Evolutionary conservation across 2,888 invertebrate genomes (phyloP).

Genomic region (Pimpla rufipes): DNA sequence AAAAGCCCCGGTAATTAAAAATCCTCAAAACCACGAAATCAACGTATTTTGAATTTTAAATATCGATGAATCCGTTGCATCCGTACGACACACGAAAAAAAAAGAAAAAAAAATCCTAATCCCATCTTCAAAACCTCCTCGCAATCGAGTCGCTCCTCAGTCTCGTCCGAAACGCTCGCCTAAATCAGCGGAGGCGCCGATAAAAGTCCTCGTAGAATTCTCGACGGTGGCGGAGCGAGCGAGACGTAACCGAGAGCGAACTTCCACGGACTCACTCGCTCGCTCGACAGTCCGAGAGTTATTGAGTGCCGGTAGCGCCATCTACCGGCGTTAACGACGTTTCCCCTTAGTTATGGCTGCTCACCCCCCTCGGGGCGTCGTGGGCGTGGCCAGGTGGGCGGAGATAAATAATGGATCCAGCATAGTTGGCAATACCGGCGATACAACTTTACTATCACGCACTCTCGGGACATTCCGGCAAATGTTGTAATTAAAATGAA

Average conservation of each 20-base stretch:
- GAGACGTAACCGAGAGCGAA: constrained; percentile 23
- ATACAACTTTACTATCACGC: constrained; percentile 62
- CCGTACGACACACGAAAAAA: no score
- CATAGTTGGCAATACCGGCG: constrained; percentile 62
- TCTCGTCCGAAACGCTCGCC: constrained; percentile 66
- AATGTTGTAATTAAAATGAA: constrained; percentile 61
- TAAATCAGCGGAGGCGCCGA: constrained; percentile 75
- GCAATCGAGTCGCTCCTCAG: constrained; percentile 19
- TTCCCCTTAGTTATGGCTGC: constrained; percentile 84
- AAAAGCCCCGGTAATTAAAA: not conserved
- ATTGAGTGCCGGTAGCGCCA: constrained; percentile 81
- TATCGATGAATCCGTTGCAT: no score
- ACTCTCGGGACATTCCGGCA: constrained; percentile 46
- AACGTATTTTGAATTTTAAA: no score
- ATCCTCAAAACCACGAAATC: no score
- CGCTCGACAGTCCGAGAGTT: constrained; percentile 61
- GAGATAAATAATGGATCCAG: constrained; percentile 71
- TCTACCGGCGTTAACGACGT: constrained; percentile 83
- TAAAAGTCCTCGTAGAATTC: constrained; percentile 75
- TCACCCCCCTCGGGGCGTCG: constrained; percentile 76
- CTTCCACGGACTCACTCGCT: constrained; percentile 63
- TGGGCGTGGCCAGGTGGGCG: constrained; percentile 83
- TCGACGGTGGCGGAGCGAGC: constrained; percentile 23
- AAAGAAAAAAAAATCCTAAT: not conserved
- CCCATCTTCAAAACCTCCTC: not conserved